phyloP scores from a whole-genome alignment of 1,140 invertebrate species.

The Alviniconcha marisindica region DNA sequence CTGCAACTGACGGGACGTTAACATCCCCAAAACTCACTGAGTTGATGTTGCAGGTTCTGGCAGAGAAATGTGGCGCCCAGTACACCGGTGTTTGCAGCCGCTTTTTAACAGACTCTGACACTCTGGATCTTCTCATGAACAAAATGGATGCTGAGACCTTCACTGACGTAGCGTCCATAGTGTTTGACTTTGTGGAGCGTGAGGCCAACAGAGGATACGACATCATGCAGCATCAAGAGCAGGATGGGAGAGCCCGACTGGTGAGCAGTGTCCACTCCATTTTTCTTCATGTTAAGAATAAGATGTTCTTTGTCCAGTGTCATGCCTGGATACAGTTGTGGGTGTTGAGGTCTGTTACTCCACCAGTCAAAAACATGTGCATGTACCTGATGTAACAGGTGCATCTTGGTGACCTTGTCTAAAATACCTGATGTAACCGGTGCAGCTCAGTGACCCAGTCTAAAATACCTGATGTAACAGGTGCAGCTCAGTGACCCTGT shows the following conservation, averaged over 20 bases:
- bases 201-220: conserved; percentile 54
- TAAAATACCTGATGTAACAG: too few species aligned
- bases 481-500: too few species aligned
- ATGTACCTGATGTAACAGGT: too few species aligned
- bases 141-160: conserved; percentile 65
- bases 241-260: neutral
- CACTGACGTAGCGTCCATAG: conserved; percentile 51
- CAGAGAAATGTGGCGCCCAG: conserved; percentile 67
- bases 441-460: too few species aligned
- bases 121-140: conserved; percentile 56
- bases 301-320: too few species aligned
- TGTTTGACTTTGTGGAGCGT: conserved; percentile 66
- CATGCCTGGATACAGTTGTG: too few species aligned
- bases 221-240: neutral
- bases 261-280: conserved; percentile 1
- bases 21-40: neutral
- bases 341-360: too few species aligned
- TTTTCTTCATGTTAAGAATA: too few species aligned
- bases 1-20: too few species aligned
- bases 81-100: conserved; percentile 62
- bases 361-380: too few species aligned
- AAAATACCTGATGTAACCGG: too few species aligned
- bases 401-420: too few species aligned
- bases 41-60: conserved; percentile 48
- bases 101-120: conserved; percentile 60